Evolutionary conservation across 2,113 vertebrate species (phyloP).

Genomic region (Lycaon pictus): DNA sequence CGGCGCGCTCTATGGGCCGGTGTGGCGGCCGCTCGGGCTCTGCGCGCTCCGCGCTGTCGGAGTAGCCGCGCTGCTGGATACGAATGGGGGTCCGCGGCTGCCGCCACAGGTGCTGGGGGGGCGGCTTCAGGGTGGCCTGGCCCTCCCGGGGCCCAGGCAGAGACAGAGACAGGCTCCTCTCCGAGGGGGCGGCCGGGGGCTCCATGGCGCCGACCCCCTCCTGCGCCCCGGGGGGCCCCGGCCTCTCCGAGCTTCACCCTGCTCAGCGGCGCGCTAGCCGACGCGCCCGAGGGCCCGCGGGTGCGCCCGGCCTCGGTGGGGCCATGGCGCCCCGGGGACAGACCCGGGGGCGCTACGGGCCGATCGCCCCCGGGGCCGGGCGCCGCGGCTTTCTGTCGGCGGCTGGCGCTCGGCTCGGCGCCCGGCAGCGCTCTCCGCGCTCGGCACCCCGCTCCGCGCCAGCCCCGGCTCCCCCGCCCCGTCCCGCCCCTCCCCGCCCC

Average conservation of each 20-base stretch:
- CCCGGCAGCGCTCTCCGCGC: slow-evolving; percentile 50
- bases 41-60: slow-evolving; percentile 92
- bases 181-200: slow-evolving; percentile 90
- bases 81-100: slow-evolving; percentile 96
- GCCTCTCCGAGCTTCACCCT: slow-evolving; percentile 49
- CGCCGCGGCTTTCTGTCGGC: slow-evolving; percentile 41
- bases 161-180: slow-evolving; percentile 95
- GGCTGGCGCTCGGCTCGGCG: slow-evolving; percentile 27
- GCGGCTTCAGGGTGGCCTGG: slow-evolving; percentile 92
- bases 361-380: slow-evolving; percentile 69
- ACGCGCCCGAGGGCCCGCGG: slow-evolving; percentile 29
- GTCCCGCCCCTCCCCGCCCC: slow-evolving; percentile 68
- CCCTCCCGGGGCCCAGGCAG: slow-evolving; percentile 95
- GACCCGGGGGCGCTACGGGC: slow-evolving; percentile 73
- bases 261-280: slow-evolving; percentile 29
- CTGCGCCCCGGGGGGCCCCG: background rate
- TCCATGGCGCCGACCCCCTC: slow-evolving; percentile 89
- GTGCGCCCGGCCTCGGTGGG: slow-evolving; percentile 62
- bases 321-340: slow-evolving; percentile 73
- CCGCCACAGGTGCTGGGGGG: slow-evolving; percentile 96
- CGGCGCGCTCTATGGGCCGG: slow-evolving; percentile 95
- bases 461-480: slow-evolving; percentile 67
- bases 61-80: slow-evolving; percentile 94
- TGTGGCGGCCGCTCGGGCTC: slow-evolving; percentile 91
- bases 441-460: slow-evolving; percentile 59